Percentiles rank a stretch among this genome's conserved stretches.
phyloP scores from a whole-genome alignment of 2,113 vertebrate genomes.

The Taxidea taxus region DNA sequence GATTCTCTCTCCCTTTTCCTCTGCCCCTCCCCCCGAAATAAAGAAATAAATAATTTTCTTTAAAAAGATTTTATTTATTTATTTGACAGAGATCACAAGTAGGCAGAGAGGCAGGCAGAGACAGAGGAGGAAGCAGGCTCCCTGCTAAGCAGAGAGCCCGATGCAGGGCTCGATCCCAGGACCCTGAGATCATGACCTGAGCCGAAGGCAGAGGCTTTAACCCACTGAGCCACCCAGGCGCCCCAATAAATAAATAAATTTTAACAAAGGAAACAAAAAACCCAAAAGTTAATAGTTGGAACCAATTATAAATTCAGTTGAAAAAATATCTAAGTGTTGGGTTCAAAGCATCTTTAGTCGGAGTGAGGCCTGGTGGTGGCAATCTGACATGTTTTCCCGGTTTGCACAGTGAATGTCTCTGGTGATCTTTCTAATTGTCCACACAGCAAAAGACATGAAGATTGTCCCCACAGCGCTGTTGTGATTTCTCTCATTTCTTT shows the following conservation, averaged over 20 bases:
- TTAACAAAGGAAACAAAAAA: neutral
- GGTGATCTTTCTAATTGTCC: neutral
- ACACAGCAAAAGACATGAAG: neutral
- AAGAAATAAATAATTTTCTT: neutral
- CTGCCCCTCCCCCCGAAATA: neutral
- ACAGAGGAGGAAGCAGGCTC: too few relatives aligned
- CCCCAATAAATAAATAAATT: too few relatives aligned
- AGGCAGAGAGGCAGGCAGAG: too few relatives aligned
- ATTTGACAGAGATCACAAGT: too few relatives aligned
- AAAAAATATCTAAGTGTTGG: neutral
- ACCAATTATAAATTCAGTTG: neutral
- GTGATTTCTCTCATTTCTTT: neutral
- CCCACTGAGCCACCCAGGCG: too few relatives aligned
- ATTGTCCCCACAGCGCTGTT: neutral
- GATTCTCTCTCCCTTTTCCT: neutral
- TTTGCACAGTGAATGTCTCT: neutral
- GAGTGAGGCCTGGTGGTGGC: neutral
- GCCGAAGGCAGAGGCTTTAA: too few relatives aligned
- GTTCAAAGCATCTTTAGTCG: neutral
- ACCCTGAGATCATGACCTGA: too few relatives aligned
- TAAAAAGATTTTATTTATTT: neutral
- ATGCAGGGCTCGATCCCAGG: too few relatives aligned
- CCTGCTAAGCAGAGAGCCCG: too few relatives aligned
- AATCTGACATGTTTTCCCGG: neutral
- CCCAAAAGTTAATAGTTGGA: neutral